phyloP scores from a whole-genome alignment of 37 sponge, comb jelly and placozoan species.

The Halisarca cf. caerulea region DNA sequence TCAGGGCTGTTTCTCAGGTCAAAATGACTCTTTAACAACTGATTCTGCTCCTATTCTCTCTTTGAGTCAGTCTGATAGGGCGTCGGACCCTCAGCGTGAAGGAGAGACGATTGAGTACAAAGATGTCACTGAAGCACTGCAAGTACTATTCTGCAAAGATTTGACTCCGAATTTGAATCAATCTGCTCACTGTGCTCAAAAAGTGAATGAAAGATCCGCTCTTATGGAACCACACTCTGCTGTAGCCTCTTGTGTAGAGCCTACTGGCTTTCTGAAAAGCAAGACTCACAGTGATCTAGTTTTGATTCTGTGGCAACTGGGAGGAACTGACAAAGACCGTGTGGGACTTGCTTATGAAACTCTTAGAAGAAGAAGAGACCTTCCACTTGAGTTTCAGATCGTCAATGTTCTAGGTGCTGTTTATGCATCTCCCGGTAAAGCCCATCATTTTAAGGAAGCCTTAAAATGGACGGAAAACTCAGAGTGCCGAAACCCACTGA shows the following conservation, averaged over 20 bases:
- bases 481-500: neutral
- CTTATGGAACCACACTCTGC: no score
- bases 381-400: conserved; percentile 1
- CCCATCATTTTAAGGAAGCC: neutral
- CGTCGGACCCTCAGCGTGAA: neutral
- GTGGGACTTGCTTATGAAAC: neutral
- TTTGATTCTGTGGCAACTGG: neutral
- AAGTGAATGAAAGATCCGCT: no score
- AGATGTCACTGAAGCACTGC: no score
- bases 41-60: no score
- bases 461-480: neutral
- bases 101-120: neutral
- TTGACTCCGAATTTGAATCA: no score
- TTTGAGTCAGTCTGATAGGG: neutral
- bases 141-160: no score
- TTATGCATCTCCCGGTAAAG: conserved; percentile 1
- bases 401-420: conserved; percentile 8
- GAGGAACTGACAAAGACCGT: neutral
- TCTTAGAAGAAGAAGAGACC: neutral
- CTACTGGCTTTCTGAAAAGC: neutral
- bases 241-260: neutral
- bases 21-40: no score
- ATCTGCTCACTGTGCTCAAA: no score
- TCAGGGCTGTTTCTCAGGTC: neutral
- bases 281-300: conserved; percentile 10